These are phyloP conservation scores for Dendrocincla tyrannina DNA, from an alignment of 2,797 vertebrate genomes.

Conservation along the genomic window DNA sequence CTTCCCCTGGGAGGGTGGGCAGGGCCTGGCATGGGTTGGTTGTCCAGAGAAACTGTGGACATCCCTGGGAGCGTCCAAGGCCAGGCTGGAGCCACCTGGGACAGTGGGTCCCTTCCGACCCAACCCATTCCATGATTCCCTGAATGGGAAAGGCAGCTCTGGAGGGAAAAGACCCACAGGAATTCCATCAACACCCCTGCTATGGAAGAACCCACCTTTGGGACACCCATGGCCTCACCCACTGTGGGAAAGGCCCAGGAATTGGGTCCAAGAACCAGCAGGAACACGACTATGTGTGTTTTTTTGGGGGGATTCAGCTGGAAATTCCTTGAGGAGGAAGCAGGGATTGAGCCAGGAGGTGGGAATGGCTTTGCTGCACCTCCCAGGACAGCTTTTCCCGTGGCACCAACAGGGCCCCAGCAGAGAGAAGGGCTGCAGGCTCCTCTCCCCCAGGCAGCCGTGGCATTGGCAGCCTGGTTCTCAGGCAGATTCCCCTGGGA, in stretches of 20 bases:
- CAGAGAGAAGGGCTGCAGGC: too few relatives aligned
- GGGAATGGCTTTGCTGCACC: too few relatives aligned
- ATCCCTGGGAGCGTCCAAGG: not conserved
- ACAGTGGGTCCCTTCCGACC: rapidly evolving
- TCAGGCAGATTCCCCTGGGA: not conserved
- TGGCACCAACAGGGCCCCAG: too few relatives aligned
- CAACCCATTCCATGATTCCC: not conserved
- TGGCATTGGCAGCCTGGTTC: too few relatives aligned
- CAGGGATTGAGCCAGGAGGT: too few relatives aligned
- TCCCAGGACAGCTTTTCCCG: too few relatives aligned
- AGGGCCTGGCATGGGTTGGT: not conserved
- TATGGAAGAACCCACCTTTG: not conserved
- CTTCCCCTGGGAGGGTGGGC: not conserved
- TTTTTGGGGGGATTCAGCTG: not conserved
- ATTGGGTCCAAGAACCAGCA: not conserved
- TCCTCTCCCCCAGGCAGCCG: too few relatives aligned
- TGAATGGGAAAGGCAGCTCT: not conserved
- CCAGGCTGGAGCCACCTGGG: not conserved
- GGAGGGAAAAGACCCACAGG: not conserved
- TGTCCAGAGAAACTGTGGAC: not conserved
- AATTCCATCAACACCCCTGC: not conserved
- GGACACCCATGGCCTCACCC: not conserved
- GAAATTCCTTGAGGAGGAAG: too few relatives aligned
- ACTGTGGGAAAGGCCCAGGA: rapidly evolving
- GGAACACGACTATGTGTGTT: rapidly evolving